phyloP scores from a whole-genome alignment of 2,888 invertebrate species.

The Chloromyia formosa region DNA sequence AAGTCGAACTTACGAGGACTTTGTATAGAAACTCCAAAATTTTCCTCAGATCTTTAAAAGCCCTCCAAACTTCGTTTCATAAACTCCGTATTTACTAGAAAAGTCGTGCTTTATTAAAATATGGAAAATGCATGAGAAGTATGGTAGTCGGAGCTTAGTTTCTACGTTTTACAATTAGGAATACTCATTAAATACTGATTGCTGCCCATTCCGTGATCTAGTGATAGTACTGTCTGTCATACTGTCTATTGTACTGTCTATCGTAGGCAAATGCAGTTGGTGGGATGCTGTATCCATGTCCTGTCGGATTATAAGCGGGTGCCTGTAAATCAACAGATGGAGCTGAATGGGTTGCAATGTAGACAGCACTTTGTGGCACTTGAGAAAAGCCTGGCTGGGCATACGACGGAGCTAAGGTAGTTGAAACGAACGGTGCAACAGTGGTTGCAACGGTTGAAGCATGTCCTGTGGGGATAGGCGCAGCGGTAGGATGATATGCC shows the following conservation, averaged over 20 bases:
- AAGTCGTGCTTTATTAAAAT: neutral
- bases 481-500: slow-evolving; percentile 6
- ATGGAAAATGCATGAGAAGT: neutral
- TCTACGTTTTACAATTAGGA: neutral
- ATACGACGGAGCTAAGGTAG: neutral
- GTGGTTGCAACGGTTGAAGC: neutral
- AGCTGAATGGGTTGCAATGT: slow-evolving; percentile 20
- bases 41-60: no score
- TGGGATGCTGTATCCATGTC: neutral
- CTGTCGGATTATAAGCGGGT: neutral
- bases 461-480: neutral
- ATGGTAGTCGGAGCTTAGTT: neutral
- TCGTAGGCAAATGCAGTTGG: neutral
- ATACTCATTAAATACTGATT: slow-evolving; percentile 4
- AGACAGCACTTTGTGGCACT: slow-evolving; percentile 27
- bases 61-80: no score
- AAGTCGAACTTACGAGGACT: no score
- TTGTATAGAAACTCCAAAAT: no score
- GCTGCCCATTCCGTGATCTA: neutral
- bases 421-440: slow-evolving; percentile 7
- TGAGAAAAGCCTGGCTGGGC: neutral
- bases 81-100: no score
- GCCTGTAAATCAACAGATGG: slow-evolving; percentile 23
- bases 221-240: neutral
- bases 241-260: neutral